A percentile compares a stretch with the other conserved stretches of the same genome.
Evolutionary conservation across 1,140 invertebrate genomes (phyloP).

Genomic region (Trichonephila clavata): DNA sequence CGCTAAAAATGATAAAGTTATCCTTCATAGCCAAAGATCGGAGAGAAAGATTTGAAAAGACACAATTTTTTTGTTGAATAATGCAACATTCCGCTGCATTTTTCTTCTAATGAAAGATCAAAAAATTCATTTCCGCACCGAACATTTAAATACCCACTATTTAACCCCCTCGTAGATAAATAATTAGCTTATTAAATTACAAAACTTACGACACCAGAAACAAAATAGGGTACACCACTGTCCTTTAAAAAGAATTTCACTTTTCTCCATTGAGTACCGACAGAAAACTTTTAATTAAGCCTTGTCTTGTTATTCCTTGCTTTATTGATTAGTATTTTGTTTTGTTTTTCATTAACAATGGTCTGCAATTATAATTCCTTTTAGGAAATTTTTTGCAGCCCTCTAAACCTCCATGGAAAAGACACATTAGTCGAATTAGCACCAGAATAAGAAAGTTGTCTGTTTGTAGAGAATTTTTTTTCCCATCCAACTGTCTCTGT

Average conservation of each 20-base stretch:
- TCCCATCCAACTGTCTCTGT: neutral
- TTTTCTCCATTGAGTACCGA: neutral
- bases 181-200: conserved; percentile 22
- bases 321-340: conserved; percentile 34
- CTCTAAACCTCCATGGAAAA: neutral
- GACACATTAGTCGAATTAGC: conserved; percentile 52
- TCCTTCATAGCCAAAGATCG: no score
- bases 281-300: conserved; percentile 14
- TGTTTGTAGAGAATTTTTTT: neutral
- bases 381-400: conserved; percentile 15
- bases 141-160: neutral
- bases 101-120: no score
- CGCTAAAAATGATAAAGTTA: no score
- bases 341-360: conserved; percentile 48
- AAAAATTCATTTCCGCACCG: neutral
- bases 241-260: neutral
- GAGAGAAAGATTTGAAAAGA: no score
- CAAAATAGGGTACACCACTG: neutral
- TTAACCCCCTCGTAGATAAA: neutral
- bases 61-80: no score
- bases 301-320: neutral
- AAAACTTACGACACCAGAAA: neutral
- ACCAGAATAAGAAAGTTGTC: neutral
- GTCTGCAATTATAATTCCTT: conserved; percentile 43
- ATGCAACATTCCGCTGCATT: no score